Conservation (phyloP, 2,113 vertebrate species). For the Lathamus discolor region DNA sequence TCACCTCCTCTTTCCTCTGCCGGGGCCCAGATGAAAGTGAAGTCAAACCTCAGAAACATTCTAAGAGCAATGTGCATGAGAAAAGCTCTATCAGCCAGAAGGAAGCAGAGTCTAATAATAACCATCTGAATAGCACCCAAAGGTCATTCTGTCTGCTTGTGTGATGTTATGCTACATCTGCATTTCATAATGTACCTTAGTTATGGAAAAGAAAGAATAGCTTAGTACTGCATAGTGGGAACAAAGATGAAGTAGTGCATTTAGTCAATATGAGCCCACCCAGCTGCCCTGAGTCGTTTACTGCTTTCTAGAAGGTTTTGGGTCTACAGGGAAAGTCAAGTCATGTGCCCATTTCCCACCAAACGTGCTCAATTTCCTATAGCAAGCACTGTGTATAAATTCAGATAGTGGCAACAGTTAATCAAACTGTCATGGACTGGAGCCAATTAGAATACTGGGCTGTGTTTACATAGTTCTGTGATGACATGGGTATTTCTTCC, state of each 20-base stretch:
- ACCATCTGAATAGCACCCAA: slow-evolving; percentile 23
- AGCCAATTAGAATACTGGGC: background rate
- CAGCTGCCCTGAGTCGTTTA: background rate
- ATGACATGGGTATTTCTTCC: background rate
- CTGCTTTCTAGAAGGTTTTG: background rate
- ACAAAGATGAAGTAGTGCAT: background rate
- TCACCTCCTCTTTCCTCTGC: background rate
- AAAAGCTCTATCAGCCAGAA: background rate
- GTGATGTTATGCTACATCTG: slow-evolving; percentile 39
- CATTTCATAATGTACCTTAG: slow-evolving; percentile 18
- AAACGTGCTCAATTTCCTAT: background rate
- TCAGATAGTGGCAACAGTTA: background rate
- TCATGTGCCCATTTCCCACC: background rate
- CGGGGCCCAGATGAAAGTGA: background rate
- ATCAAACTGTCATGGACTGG: background rate
- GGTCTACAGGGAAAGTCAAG: background rate
- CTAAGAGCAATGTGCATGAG: background rate
- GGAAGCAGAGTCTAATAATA: slow-evolving; percentile 3
- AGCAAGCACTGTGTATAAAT: background rate
- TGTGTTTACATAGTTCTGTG: slow-evolving; percentile 2
- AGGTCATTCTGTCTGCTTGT: slow-evolving; percentile 6
- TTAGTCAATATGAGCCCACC: background rate
- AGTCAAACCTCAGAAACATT: background rate
- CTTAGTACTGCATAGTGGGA: background rate
- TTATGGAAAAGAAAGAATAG: background rate